Evolutionary conservation across 2,797 vertebrate species (phyloP).

Genomic region (Discoglossus pictus): DNA sequence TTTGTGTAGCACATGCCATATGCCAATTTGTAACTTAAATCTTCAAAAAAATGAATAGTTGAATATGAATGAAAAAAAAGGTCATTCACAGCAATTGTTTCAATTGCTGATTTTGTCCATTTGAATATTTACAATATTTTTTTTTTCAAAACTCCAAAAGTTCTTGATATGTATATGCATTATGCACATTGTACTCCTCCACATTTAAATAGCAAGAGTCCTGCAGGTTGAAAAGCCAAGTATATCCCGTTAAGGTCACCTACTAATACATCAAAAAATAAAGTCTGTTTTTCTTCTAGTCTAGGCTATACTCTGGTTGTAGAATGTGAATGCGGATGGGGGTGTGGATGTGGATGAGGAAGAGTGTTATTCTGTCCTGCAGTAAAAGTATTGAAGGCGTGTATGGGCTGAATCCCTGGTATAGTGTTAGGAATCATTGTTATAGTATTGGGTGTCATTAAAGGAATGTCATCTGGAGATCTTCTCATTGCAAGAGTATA

Average conservation of each 20-base stretch:
- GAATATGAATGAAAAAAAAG: conserved; percentile 78
- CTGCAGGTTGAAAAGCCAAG: conserved; percentile 77
- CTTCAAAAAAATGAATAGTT: conserved; percentile 84
- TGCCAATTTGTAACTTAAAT: conserved; percentile 81
- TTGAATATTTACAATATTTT: conserved; percentile 65
- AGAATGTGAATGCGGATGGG: conserved; percentile 94
- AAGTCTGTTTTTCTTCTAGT: conserved; percentile 74
- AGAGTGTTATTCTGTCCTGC: conserved; percentile 97
- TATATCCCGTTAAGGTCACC: conserved; percentile 72
- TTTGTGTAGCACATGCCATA: conserved; percentile 87
- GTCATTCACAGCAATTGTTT: conserved; percentile 83
- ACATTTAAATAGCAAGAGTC: conserved; percentile 80
- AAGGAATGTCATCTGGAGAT: conserved; percentile 97
- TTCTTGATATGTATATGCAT: conserved; percentile 83
- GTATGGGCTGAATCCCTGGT: conserved; percentile 91
- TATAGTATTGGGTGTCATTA: conserved; percentile 99
- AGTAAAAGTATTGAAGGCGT: conserved; percentile 94
- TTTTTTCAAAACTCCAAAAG: conserved; percentile 72
- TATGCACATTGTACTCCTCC: conserved; percentile 80
- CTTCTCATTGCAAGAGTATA: conserved; percentile 98
- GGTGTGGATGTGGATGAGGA: conserved; percentile 87
- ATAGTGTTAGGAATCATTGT: conserved; percentile 98
- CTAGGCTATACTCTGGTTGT: conserved; percentile 99
- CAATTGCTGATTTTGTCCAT: conserved; percentile 70
- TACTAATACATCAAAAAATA: conserved; percentile 80